Percentiles rank a stretch among this genome's conserved stretches.
These are phyloP conservation scores for Amblyteles armatorius DNA, from an alignment of 2,888 invertebrate genomes.

Conservation along the genomic window DNA sequence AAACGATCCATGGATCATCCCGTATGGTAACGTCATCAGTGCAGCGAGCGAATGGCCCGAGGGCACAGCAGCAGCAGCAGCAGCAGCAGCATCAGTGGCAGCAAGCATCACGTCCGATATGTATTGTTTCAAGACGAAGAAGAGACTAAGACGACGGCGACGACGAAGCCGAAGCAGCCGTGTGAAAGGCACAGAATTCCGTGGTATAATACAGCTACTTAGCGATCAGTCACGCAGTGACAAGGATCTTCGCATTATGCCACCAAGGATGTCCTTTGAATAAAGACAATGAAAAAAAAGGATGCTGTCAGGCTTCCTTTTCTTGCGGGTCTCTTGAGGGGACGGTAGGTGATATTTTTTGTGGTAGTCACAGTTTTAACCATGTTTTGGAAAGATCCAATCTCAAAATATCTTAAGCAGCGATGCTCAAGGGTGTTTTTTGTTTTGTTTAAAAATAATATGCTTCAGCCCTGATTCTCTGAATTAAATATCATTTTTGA, in stretches of 20 bases:
- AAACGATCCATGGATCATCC: conserved; percentile 59
- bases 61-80: conserved; percentile 15
- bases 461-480: too few species aligned
- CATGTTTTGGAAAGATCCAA: background rate
- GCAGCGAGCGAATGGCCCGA: conserved; percentile 33
- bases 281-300: conserved; percentile 25
- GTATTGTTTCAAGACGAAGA: conserved; percentile 63
- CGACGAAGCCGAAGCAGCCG: conserved; percentile 47
- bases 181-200: conserved; percentile 44
- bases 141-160: conserved; percentile 21
- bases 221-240: conserved; percentile 68
- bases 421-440: background rate
- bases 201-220: conserved; percentile 62
- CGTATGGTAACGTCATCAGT: conserved; percentile 62
- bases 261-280: conserved; percentile 52
- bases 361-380: background rate
- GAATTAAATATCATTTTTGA: too few species aligned
- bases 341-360: background rate
- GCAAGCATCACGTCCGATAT: conserved; percentile 58
- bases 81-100: conserved; percentile 51
- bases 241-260: conserved; percentile 67
- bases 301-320: background rate
- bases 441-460: background rate
- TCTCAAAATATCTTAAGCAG: background rate
- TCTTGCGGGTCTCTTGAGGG: conserved; percentile 4